Evolutionary conservation across 2,113 vertebrate genomes (phyloP).

Genomic region (Echinops telfairi): DNA sequence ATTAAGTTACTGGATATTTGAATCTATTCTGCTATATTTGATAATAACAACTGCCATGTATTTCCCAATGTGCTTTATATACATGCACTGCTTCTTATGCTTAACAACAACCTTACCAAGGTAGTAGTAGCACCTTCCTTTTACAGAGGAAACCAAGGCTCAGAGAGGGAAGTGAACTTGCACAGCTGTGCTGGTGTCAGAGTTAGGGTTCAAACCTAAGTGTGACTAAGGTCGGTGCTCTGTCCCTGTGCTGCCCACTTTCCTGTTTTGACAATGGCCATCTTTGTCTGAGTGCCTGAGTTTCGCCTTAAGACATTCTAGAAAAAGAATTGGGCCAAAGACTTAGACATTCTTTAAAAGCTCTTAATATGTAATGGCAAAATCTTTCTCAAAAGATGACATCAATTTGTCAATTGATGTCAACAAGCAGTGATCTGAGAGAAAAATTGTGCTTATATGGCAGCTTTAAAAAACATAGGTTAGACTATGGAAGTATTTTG

Average conservation of each 20-base stretch:
- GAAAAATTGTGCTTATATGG: neutral
- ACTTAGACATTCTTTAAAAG: neutral
- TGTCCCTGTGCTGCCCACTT: neutral
- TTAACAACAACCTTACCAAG: neutral
- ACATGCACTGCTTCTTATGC: neutral
- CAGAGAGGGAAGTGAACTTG: conserved; percentile 36
- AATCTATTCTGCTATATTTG: neutral
- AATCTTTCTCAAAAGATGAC: neutral
- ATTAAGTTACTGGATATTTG: conserved; percentile 5
- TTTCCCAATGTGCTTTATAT: conserved; percentile 9
- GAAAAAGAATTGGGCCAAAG: neutral
- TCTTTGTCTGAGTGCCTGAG: conserved; percentile 23
- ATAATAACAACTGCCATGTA: neutral
- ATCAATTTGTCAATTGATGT: neutral
- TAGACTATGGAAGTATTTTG: conserved; percentile 36
- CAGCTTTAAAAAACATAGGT: conserved; percentile 18
- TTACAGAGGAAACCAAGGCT: neutral
- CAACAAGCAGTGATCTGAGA: conserved; percentile 21
- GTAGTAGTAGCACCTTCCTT: neutral
- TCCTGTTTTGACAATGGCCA: neutral
- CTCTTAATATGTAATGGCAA: neutral
- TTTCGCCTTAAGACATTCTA: conserved; percentile 1
- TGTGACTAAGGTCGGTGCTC: neutral
- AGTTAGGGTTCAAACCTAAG: neutral
- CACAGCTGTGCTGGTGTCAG: conserved; percentile 30